Evolutionary conservation across 2,113 vertebrate species (phyloP).

Genomic region (Oceanites oceanicus): DNA sequence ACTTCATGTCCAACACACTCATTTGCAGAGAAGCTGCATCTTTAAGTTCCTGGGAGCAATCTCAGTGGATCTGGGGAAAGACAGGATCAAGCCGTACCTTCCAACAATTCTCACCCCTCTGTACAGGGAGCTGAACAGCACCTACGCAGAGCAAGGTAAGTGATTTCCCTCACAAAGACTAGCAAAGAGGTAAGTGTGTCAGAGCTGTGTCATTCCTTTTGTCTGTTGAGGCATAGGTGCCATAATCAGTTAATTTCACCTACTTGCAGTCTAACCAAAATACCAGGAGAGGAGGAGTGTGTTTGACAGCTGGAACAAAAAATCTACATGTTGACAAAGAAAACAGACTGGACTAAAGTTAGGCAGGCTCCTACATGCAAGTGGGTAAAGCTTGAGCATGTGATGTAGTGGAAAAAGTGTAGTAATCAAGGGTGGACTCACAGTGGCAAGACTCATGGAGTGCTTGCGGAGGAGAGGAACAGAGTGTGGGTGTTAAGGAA

Average conservation of each 20-base stretch:
- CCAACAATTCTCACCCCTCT: conserved; percentile 86
- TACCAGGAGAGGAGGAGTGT: not conserved
- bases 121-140: conserved; percentile 94
- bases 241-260: not conserved
- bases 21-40: conserved; percentile 88
- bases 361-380: not conserved
- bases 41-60: conserved; percentile 96
- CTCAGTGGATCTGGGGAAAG: conserved; percentile 87
- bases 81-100: conserved; percentile 85
- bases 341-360: not conserved
- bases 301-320: not conserved
- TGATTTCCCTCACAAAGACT: not conserved
- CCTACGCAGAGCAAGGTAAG: conserved; percentile 92
- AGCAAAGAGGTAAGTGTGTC: not conserved
- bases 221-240: not conserved
- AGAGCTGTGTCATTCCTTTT: not conserved
- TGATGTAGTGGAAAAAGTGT: not conserved
- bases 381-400: not conserved
- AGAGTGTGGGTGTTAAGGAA: not conserved
- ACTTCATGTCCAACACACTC: not conserved
- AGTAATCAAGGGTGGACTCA: not conserved
- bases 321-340: not conserved
- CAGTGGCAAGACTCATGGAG: not conserved
- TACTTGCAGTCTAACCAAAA: not conserved
- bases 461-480: not conserved